Evolutionary conservation across 1,140 invertebrate species (phyloP).

Genomic region (Charaxes varanes): DNA sequence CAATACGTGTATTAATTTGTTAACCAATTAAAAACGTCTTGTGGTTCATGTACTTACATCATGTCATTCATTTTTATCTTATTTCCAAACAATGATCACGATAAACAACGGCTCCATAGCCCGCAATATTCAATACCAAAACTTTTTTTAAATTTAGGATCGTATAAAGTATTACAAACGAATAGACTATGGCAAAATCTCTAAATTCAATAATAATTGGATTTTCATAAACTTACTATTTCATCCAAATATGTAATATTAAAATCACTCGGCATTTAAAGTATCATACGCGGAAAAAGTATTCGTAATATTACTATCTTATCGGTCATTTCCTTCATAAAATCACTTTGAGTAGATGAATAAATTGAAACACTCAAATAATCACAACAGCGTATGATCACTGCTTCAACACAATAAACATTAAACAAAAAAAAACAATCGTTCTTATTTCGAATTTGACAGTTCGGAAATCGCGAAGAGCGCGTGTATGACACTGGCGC

Average conservation of each 20-base stretch:
- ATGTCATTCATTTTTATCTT: no score
- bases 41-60: no score
- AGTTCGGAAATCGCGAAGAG: conserved; percentile 23
- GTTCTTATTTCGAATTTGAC: conserved; percentile 13
- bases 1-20: no score
- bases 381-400: conserved; percentile 13
- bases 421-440: conserved; percentile 4
- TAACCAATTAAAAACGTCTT: no score
- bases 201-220: no score
- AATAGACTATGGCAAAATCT: no score
- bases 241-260: conserved; percentile 1
- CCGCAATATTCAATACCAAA: no score
- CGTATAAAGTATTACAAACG: no score
- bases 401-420: neutral
- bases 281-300: neutral
- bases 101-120: no score
- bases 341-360: conserved; percentile 9
- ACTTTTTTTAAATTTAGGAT: no score
- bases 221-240: conserved; percentile 8
- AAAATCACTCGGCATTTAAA: no score
- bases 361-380: neutral
- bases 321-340: conserved; percentile 23
- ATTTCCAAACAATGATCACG: no score
- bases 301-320: conserved; percentile 5
- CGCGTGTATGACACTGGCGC: conserved; percentile 31